Base-by-base conservation (phyloP, 2,888 invertebrate genomes). In the Melieria crassipennis region DNA sequence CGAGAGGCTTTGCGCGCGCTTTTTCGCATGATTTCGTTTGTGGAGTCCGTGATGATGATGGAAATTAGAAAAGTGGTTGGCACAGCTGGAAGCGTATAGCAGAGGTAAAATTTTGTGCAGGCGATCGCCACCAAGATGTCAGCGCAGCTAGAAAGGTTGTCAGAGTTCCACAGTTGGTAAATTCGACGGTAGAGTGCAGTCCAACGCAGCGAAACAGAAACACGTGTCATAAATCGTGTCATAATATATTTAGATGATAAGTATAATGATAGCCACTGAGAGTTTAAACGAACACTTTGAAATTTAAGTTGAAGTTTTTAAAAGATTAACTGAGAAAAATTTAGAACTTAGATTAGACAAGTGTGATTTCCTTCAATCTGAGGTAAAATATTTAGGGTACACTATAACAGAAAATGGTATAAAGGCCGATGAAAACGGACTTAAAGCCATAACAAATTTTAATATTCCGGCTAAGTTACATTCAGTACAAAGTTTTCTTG, bases 401-500 rank as follows among this genome's bases (percentile, higher is more conserved):
- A 61, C 45, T 42, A 61, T 43, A 30, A 3, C 43, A 43, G 61
- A 61, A 61, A 10, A 43, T 5, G 61, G 61, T 10, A 61, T 61
- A 61, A 10, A 46, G 30, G 60, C 60, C 4, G 60, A 60, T 60
- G 4, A 4, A 30, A 80, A 71, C 80, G 71, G 57, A 6, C 72
- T 5, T 73, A 71, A 56, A 16, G 56, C 56, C 16, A 11, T 56
- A 13, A 3, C 3, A 56, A 7, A 56, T 56, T 56, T 56, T 56
- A 3, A 13, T 71, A 10, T 63, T 74, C 3, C 70, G 50, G 13
- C 71, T 65, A n/a, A 74, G 68, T 43, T 63, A 48, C 0, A 65
- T 67, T 16, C 66, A 70, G 16, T n/a, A 65, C 16, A 64, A 65
- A 50, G 62, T 16, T 16, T 16, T 16, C 16, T 16, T 16, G 16